A percentile compares a stretch with the other conserved stretches of the same genome.
Evolutionary conservation across 1,140 invertebrate species (phyloP).

Genomic region (Brachystomella parvula): DNA sequence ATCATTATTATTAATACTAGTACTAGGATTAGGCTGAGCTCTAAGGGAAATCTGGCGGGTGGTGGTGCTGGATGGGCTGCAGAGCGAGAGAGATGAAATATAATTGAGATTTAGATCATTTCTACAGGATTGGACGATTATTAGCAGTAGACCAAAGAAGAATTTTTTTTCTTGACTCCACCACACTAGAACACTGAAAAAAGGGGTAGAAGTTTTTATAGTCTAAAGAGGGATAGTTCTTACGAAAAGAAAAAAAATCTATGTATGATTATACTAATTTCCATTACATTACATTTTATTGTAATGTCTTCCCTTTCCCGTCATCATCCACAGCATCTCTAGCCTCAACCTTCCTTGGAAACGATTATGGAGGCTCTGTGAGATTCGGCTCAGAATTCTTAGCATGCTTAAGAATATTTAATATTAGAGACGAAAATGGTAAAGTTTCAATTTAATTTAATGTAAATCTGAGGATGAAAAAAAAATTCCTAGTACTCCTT

Average conservation of each 20-base stretch:
- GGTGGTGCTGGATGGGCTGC: background rate
- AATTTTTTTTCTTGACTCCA: background rate
- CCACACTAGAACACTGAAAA: background rate
- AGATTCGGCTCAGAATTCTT: no score
- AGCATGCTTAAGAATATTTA: no score
- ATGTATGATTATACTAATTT: background rate
- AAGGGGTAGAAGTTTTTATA: slow-evolving; percentile 3
- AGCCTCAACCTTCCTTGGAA: no score
- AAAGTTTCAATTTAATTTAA: no score
- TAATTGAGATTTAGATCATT: slow-evolving; percentile 1
- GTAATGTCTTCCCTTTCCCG: slow-evolving; percentile 2
- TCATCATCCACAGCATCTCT: no score
- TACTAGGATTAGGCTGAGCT: background rate
- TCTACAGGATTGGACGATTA: background rate
- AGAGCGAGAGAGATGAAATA: background rate
- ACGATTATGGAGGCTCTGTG: no score
- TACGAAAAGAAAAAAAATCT: background rate
- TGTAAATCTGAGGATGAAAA: no score
- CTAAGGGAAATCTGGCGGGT: background rate
- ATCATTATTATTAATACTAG: background rate
- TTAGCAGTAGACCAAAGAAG: background rate
- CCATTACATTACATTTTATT: slow-evolving; percentile 20
- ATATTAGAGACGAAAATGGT: no score
- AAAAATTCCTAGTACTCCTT: no score
- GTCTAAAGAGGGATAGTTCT: background rate